These are phyloP conservation scores for Manis javanica DNA, from an alignment of 2,797 vertebrate species.

Conservation along the genomic window DNA sequence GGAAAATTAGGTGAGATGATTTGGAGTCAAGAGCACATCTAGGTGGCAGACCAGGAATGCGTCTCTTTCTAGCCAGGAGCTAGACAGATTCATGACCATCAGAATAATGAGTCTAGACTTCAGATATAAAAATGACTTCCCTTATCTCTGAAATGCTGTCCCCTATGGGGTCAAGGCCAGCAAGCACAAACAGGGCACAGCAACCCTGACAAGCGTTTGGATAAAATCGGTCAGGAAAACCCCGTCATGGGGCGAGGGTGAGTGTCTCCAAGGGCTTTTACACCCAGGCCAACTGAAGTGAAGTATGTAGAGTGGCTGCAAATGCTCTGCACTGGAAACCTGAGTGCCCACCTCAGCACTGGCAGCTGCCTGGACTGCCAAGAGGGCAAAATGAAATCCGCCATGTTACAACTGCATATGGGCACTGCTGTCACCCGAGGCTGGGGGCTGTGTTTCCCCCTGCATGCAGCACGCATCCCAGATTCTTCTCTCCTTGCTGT, in stretches of 20 bases:
- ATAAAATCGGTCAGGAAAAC: background rate
- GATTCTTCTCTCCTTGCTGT: conserved; percentile 66
- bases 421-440: too few relatives aligned
- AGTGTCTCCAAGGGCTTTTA: background rate
- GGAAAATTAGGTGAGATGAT: conserved; percentile 3
- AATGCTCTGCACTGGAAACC: background rate
- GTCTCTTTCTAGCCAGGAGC: conserved; percentile 54
- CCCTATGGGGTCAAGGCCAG: conserved; percentile 49
- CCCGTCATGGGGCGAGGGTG: background rate
- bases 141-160: conserved; percentile 59
- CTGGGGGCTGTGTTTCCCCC: too few relatives aligned
- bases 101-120: conserved; percentile 51
- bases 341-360: background rate
- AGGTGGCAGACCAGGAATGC: conserved; percentile 51
- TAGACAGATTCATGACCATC: conserved; percentile 51
- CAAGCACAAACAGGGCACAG: background rate
- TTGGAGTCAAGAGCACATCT: background rate
- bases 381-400: background rate
- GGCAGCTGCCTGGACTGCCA: background rate
- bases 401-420: too few relatives aligned
- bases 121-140: conserved; percentile 56
- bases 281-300: background rate
- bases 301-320: background rate
- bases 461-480: background rate
- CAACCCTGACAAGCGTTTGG: background rate